These are phyloP conservation scores for Rhabdomys pumilio DNA, from an alignment of 2,797 vertebrate species.

Conservation along the genomic window DNA sequence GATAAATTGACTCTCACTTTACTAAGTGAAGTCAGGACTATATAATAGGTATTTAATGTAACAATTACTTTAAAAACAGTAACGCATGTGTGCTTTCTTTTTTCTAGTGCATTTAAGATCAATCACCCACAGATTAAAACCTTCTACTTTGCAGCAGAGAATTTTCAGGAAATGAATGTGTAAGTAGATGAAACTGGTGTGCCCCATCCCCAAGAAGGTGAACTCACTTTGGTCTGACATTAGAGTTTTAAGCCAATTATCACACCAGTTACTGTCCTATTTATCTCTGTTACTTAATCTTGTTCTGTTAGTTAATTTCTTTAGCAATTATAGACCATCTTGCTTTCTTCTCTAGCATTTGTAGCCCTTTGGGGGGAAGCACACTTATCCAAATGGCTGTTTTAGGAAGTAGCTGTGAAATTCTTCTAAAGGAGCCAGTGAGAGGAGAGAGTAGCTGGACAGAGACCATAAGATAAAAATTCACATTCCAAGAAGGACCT, in stretches of 20 bases:
- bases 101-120: slow-evolving; percentile 96
- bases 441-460: neutral
- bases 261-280: neutral
- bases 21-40: neutral
- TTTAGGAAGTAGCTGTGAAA: slow-evolving; percentile 44
- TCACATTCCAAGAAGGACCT: neutral
- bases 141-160: slow-evolving; percentile 99
- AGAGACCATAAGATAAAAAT: neutral
- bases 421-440: neutral
- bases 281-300: slow-evolving; percentile 27
- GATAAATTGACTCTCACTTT: neutral
- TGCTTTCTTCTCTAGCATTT: slow-evolving; percentile 15
- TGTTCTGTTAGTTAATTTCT: neutral
- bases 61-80: slow-evolving; percentile 20
- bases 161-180: slow-evolving; percentile 95
- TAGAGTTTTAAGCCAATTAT: neutral
- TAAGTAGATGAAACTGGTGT: slow-evolving; percentile 89
- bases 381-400: neutral
- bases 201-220: neutral
- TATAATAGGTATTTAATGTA: neutral
- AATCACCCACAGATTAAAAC: slow-evolving; percentile 97
- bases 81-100: slow-evolving; percentile 47
- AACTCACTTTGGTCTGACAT: neutral
- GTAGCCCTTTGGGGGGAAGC: neutral
- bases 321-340: neutral